A percentile compares a stretch with the other conserved stretches of the same genome.
phyloP scores from a whole-genome alignment of 1,140 invertebrate species.

The Melanaphis sacchari region DNA sequence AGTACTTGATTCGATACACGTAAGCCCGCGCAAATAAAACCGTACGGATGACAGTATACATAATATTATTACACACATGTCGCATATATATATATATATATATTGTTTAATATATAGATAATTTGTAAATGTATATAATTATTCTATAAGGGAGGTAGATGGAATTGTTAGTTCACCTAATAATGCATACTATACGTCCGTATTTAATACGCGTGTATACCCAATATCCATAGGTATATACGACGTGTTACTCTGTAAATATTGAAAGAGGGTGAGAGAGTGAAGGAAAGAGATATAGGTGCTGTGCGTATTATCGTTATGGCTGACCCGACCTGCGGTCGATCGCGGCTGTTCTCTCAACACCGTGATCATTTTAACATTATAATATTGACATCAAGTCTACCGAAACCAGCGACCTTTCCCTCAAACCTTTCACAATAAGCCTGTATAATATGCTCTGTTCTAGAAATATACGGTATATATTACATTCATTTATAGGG shows the following conservation, averaged over 20 bases:
- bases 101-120: background rate
- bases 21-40: background rate
- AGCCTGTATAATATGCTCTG: background rate
- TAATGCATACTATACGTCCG: background rate
- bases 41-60: background rate
- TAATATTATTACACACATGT: too few relatives aligned
- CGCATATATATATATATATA: background rate
- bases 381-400: background rate
- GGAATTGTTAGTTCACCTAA: background rate
- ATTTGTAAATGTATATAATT: background rate
- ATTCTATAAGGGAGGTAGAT: fast-evolving
- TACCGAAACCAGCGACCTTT: background rate
- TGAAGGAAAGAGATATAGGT: too few relatives aligned
- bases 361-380: background rate
- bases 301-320: background rate
- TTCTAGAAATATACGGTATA: background rate
- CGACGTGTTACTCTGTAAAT: background rate
- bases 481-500: background rate
- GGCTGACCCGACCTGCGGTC: background rate
- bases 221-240: background rate
- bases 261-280: too few relatives aligned
- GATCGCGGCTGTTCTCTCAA: background rate
- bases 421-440: background rate
- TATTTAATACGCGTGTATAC: background rate
- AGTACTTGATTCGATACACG: background rate